phyloP scores from a whole-genome alignment of 2,113 vertebrate species.

The Procapra przewalskii region DNA sequence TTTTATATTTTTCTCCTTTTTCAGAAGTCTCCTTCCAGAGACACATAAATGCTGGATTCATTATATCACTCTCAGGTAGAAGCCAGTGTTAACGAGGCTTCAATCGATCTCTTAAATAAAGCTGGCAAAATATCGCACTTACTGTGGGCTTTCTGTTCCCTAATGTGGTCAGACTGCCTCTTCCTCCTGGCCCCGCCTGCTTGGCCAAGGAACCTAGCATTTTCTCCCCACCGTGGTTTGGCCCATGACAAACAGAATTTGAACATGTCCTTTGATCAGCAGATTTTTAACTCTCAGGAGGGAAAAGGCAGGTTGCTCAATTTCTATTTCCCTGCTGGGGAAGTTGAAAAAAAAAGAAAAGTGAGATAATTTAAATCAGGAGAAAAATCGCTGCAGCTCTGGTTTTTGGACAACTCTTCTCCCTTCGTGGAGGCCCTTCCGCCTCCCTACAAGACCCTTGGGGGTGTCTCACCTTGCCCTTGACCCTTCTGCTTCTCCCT shows the following conservation, averaged over 20 bases:
- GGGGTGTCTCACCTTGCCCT: neutral
- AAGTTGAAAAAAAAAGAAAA: constrained; percentile 29
- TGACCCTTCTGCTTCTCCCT: neutral
- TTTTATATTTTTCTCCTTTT: constrained; percentile 46
- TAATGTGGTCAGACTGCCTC: neutral
- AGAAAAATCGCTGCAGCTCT: neutral
- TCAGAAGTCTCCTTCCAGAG: constrained; percentile 46
- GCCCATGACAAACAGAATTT: constrained; percentile 47
- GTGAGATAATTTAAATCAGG: neutral
- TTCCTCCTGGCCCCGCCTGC: neutral
- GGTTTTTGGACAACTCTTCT: neutral
- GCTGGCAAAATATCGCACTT: constrained; percentile 53
- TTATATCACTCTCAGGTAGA: constrained; percentile 56
- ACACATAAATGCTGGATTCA: constrained; percentile 55
- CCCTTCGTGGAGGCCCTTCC: neutral
- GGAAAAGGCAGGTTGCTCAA: constrained; percentile 13
- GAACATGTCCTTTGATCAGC: constrained; percentile 34
- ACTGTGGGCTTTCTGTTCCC: constrained; percentile 50
- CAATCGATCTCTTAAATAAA: constrained; percentile 66
- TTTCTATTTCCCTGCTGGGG: neutral
- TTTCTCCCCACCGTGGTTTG: neutral
- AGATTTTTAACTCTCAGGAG: constrained; percentile 50
- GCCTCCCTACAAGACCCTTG: neutral
- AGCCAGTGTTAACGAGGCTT: constrained; percentile 55
- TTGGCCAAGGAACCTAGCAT: neutral